These are phyloP conservation scores for Trissoscelio sp. DNA, from an alignment of 2,888 invertebrate species.

Conservation along the genomic window DNA sequence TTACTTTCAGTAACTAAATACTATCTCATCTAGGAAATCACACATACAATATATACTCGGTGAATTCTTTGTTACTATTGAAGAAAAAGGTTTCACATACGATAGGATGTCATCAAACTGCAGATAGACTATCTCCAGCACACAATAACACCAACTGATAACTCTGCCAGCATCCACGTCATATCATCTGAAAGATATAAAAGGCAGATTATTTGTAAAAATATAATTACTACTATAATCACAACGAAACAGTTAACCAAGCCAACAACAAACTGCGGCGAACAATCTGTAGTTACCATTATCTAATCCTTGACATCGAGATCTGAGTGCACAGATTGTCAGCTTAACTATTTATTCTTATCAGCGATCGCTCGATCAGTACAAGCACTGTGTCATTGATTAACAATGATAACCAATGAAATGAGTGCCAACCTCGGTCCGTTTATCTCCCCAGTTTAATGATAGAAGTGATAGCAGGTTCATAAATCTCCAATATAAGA, in stretches of 20 bases:
- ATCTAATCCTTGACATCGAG: slow-evolving; percentile 50
- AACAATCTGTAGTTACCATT: slow-evolving; percentile 29
- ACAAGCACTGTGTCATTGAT: slow-evolving; percentile 45
- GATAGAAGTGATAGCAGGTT: slow-evolving; percentile 39
- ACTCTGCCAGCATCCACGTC: not conserved
- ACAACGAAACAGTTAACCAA: slow-evolving; percentile 7
- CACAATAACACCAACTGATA: slow-evolving; percentile 7
- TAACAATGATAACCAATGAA: slow-evolving; percentile 46
- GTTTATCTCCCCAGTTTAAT: slow-evolving; percentile 25
- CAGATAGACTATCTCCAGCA: slow-evolving; percentile 28
- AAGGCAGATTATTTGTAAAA: slow-evolving; percentile 20
- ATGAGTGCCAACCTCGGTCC: slow-evolving; percentile 19
- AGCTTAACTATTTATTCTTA: slow-evolving; percentile 41
- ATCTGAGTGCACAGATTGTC: slow-evolving; percentile 18
- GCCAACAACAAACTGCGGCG: slow-evolving; percentile 3
- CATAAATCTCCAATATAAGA: slow-evolving; percentile 49
- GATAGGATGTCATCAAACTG: slow-evolving; percentile 35
- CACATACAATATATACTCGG: not conserved
- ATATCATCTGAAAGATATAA: slow-evolving; percentile 16
- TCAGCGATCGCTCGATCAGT: slow-evolving; percentile 27
- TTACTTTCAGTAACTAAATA: not conserved
- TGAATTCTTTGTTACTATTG: slow-evolving; percentile 6
- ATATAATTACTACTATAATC: slow-evolving; percentile 25
- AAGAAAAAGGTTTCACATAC: slow-evolving; percentile 17
- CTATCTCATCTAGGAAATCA: slow-evolving; percentile 25